These are phyloP conservation scores for Cyclopterus lumpus DNA, from an alignment of 2,797 vertebrate species.

Conservation along the genomic window DNA sequence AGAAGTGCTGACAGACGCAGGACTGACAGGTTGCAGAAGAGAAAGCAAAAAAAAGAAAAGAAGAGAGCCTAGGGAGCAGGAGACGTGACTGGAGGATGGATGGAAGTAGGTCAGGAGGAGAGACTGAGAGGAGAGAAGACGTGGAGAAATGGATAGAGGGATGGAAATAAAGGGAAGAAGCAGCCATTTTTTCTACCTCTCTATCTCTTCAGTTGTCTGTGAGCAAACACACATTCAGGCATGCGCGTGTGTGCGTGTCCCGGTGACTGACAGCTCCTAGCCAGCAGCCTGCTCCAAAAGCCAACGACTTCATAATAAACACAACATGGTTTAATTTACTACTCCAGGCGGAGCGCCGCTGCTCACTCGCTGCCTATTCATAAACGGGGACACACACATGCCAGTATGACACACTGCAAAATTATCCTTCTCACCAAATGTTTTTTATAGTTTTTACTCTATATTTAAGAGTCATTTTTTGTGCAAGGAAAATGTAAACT, in stretches of 20 bases:
- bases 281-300: constrained; percentile 67
- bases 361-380: constrained; percentile 56
- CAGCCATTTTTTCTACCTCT: constrained; percentile 26
- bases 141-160: constrained; percentile 44
- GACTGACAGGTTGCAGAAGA: constrained; percentile 51
- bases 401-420: constrained; percentile 31
- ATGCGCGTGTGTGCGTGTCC: constrained; percentile 32
- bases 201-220: constrained; percentile 12
- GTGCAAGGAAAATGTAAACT: neutral
- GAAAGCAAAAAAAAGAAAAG: constrained; percentile 22
- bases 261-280: constrained; percentile 77
- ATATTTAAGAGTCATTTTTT: neutral
- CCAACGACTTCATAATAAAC: constrained; percentile 75
- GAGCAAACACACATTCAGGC: constrained; percentile 4
- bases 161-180: constrained; percentile 48
- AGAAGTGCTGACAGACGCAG: constrained; percentile 40
- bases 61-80: constrained; percentile 27
- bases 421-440: constrained; percentile 4
- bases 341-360: constrained; percentile 57
- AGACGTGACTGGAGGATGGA: constrained; percentile 69
- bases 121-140: constrained; percentile 54
- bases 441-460: neutral
- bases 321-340: constrained; percentile 76
- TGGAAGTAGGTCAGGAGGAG: constrained; percentile 82
- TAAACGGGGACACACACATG: constrained; percentile 23